These are phyloP conservation scores for Myiagra hebetior DNA, from an alignment of 2,113 vertebrate genomes.

Conservation along the genomic window DNA sequence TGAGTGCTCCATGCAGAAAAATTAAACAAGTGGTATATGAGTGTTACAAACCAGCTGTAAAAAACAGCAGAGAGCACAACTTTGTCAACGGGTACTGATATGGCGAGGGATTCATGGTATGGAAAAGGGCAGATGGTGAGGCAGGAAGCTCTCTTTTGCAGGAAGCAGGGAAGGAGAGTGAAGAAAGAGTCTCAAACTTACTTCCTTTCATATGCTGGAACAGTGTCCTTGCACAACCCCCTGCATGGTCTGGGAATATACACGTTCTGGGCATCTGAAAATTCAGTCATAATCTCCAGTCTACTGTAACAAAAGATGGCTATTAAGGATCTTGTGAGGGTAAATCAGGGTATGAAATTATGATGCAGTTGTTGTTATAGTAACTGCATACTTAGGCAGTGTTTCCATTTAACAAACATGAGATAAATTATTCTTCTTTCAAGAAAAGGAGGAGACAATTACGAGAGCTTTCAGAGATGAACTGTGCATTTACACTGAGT, in stretches of 20 bases:
- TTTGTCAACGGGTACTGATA: not conserved
- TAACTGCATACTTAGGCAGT: not conserved
- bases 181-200: not conserved
- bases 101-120: not conserved
- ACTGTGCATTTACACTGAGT: not conserved
- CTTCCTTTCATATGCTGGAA: not conserved
- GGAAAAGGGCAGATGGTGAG: not conserved
- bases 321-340: not conserved
- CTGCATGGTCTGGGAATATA: not conserved
- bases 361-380: not conserved
- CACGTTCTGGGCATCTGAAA: not conserved
- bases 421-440: not conserved
- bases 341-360: not conserved
- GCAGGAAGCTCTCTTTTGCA: not conserved
- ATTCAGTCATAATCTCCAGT: not conserved
- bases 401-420: not conserved
- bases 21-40: accelerated
- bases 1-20: not conserved
- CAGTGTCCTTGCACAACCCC: not conserved
- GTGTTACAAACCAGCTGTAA: not conserved
- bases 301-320: not conserved
- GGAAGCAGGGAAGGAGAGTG: not conserved
- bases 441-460: not conserved
- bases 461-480: not conserved
- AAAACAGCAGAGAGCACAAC: not conserved